Evolutionary conservation across 2,888 invertebrate species (phyloP).

Genomic region (Cheiracanthium punctorium): DNA sequence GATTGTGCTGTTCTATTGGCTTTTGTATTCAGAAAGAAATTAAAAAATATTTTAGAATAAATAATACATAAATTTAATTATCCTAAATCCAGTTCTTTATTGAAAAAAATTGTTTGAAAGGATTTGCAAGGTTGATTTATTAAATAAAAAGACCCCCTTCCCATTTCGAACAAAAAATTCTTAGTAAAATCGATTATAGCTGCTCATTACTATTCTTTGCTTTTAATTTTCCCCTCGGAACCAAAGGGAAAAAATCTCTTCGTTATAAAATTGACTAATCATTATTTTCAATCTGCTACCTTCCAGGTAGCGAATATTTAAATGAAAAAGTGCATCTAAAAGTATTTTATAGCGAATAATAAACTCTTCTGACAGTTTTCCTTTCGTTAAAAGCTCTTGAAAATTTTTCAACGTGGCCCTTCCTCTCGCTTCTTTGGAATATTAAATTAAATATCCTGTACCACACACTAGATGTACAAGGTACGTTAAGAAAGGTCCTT

Average conservation of each 20-base stretch:
- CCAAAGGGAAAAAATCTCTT: background rate
- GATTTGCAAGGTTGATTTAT: background rate
- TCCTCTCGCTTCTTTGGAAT: conserved; percentile 21
- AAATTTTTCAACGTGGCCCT: conserved; percentile 19
- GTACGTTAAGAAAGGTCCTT: conserved; percentile 19
- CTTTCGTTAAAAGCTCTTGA: conserved; percentile 40
- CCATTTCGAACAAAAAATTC: background rate
- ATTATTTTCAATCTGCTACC: conserved; percentile 3
- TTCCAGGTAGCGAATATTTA: background rate
- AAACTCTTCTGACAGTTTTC: conserved; percentile 27
- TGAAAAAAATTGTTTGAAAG: too few relatives aligned
- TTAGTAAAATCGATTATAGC: background rate
- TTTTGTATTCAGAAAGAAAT: background rate
- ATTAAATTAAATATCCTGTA: conserved; percentile 49
- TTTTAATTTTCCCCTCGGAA: background rate
- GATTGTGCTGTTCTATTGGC: too few relatives aligned
- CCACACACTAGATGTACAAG: conserved; percentile 3
- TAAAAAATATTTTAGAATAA: too few relatives aligned
- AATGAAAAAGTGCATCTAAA: background rate
- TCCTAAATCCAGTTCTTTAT: too few relatives aligned
- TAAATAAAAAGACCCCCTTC: too few relatives aligned
- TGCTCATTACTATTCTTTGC: background rate
- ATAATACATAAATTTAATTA: too few relatives aligned
- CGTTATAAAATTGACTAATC: background rate
- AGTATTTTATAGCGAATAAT: conserved; percentile 16